phyloP scores from a whole-genome alignment of 2,797 vertebrate species.

The Muscicapa comitata region DNA sequence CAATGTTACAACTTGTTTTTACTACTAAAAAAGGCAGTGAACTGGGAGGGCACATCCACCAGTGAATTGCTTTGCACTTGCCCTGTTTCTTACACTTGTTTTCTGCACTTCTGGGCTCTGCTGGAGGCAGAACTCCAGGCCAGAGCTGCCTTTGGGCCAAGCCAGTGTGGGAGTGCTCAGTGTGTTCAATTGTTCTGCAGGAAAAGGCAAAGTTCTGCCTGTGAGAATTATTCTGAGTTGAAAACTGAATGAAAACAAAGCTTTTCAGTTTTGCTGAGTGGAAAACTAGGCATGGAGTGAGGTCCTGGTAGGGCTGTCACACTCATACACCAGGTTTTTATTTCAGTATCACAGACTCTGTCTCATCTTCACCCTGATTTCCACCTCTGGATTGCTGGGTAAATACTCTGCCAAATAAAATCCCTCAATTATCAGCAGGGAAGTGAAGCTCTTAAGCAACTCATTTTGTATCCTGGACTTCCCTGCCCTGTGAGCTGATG shows the following conservation, averaged over 20 bases:
- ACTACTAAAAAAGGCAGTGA: constrained; percentile 65
- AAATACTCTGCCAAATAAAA: background rate
- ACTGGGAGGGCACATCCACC: constrained; percentile 13
- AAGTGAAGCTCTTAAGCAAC: background rate
- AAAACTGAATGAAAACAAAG: background rate
- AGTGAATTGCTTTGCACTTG: background rate
- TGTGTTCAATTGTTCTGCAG: background rate
- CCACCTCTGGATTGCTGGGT: background rate
- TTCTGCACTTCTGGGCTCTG: background rate
- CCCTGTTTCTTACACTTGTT: background rate
- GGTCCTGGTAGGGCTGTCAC: background rate
- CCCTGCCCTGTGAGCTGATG: background rate
- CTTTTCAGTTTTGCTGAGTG: background rate
- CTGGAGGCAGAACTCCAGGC: background rate
- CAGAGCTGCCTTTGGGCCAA: background rate
- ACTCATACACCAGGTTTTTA: background rate
- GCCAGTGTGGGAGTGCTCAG: background rate
- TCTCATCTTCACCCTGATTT: background rate
- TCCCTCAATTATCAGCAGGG: background rate
- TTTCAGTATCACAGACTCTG: background rate
- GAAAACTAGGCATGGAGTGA: background rate
- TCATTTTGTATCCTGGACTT: background rate
- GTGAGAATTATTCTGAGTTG: background rate
- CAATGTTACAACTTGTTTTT: constrained; percentile 35
- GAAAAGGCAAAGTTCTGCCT: background rate